A percentile compares a stretch with the other conserved stretches of the same genome.
Conservation (phyloP, 1,140 invertebrate genomes). For the Brachionus plicatilis region DNA sequence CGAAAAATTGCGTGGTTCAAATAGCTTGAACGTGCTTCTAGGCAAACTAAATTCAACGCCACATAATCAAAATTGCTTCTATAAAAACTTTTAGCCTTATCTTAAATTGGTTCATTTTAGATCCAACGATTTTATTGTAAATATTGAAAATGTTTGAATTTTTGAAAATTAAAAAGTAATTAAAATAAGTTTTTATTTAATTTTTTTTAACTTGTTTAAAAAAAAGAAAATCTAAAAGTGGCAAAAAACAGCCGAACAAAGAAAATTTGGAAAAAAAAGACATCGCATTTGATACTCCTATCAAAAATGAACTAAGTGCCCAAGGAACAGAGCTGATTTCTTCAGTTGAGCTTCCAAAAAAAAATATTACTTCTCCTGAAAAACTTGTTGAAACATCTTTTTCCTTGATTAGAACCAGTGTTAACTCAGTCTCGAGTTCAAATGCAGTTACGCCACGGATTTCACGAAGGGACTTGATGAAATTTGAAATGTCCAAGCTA, state of each 20-base stretch:
- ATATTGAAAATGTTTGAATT: neutral
- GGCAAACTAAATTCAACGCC: neutral
- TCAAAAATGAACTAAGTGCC: neutral
- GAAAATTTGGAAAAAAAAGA: neutral
- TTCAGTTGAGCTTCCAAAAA: neutral
- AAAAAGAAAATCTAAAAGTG: neutral
- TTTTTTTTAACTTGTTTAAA: neutral
- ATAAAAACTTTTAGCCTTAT: neutral
- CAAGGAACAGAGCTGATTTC: neutral
- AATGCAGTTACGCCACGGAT: neutral
- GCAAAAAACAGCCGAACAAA: neutral
- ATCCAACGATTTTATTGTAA: neutral
- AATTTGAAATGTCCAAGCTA: neutral
- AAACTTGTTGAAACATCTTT: neutral
- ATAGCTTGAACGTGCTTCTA: neutral
- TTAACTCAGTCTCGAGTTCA: neutral
- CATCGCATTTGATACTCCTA: neutral
- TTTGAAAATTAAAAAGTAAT: slow-evolving; percentile 17
- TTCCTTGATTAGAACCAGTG: neutral
- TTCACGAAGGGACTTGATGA: neutral
- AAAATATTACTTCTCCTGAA: neutral
- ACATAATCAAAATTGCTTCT: neutral
- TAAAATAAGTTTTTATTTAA: neutral
- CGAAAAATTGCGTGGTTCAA: neutral
- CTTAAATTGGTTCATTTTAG: neutral